Evolutionary conservation across 2,888 invertebrate species (phyloP), one percentile per base, ranked within the genome.

Genomic region (Lithophane leautieri): DNA sequence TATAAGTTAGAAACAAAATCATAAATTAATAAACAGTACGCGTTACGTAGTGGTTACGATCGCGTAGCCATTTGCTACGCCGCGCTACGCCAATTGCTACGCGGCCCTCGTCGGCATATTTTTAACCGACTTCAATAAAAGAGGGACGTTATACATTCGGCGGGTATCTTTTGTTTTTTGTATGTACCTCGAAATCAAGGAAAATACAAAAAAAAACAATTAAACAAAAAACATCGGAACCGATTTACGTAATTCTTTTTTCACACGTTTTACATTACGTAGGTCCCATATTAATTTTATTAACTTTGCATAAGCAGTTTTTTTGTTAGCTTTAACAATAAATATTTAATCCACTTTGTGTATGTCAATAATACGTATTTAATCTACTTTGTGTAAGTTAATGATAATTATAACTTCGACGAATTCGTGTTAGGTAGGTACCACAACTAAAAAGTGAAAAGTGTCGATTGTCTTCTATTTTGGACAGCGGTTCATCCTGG

Each of bases 51-150:
- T 42, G 34, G 60, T 58, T 82, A 69, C 60, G 65, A 42, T 25
- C 22, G n/a, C 52, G 82, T 82, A 68, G 54, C 54, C 12, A 3
- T 4, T 28, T 61, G 28, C 44, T 76, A 54, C 60, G 42, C n/a
- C 16, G 42, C 14, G 25, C 52, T 73, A 40, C 61, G 34, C 11
- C 8, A 19, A 58, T 25, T 50, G 56, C 42, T 65, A 73, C 58
- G 22, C 34, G 16, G 19, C 56, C 14, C 12, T 12, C 11, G n/a
- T 12, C 4, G 11, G 1, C n/a, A n/a, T n/a, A 11, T 54, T 54
- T n/a, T 54, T 50, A 4, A 54, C 12, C 4, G 12, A 54, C 54
- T n/a, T n/a, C 0, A n/a, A 54, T n/a, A 54, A n/a, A 54, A n/a
- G 3, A n/a, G 12, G 12, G n/a, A 4, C 0, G 22, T 52, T 52